Percentiles rank a stretch among this genome's conserved stretches.
phyloP scores from a whole-genome alignment of 2,888 invertebrate species.

The Catocala nupta region DNA sequence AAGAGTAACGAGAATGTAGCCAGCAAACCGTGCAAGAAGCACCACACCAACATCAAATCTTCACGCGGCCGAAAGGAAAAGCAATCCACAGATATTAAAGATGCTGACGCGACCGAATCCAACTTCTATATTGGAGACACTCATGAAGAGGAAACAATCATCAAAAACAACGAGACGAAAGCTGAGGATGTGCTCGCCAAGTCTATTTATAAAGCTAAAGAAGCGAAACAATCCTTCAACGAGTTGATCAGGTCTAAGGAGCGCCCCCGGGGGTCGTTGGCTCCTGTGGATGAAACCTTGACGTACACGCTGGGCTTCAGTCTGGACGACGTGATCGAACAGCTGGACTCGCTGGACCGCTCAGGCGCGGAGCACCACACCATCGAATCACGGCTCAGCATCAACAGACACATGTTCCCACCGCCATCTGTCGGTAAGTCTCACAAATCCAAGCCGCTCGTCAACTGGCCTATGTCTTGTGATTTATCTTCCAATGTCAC shows the following conservation, averaged over 20 bases:
- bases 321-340: constrained; percentile 64
- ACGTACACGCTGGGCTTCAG: constrained; percentile 57
- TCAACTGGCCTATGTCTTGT: constrained; percentile 1
- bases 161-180: constrained; percentile 34
- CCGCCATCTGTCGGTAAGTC: constrained; percentile 77
- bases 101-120: constrained; percentile 73
- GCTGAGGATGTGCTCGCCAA: constrained; percentile 37
- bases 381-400: constrained; percentile 67
- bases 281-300: constrained; percentile 64
- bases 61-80: constrained; percentile 68
- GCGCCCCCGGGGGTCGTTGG: constrained; percentile 60
- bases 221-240: constrained; percentile 75
- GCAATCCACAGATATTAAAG: constrained; percentile 70
- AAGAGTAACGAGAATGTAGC: constrained; percentile 55
- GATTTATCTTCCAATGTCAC: constrained; percentile 3
- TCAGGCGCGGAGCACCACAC: constrained; percentile 77
- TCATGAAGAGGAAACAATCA: constrained; percentile 38
- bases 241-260: constrained; percentile 73
- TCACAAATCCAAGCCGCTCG: background rate
- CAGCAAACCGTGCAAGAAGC: constrained; percentile 72
- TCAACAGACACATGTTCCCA: constrained; percentile 60
- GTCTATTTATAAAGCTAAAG: constrained; percentile 65
- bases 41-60: constrained; percentile 77
- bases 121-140: constrained; percentile 75
- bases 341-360: constrained; percentile 64